These are phyloP conservation scores for Oscheius sp. DNA, from an alignment of 2,888 invertebrate species.

Conservation along the genomic window DNA sequence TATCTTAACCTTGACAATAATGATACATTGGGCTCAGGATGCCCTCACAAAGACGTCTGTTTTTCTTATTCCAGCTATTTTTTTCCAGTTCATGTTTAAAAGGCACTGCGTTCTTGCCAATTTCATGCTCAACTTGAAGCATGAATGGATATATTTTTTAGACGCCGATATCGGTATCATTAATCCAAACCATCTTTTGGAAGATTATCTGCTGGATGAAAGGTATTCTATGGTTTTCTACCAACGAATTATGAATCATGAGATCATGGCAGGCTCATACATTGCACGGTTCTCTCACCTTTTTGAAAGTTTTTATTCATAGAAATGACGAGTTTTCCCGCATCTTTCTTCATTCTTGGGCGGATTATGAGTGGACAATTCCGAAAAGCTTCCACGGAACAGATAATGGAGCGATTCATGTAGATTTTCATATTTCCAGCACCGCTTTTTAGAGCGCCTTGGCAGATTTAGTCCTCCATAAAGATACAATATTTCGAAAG, in stretches of 20 bases:
- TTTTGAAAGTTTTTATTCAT: not conserved
- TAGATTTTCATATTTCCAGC: not conserved
- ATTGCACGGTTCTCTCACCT: slow-evolving; percentile 42
- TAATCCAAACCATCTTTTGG: slow-evolving; percentile 53
- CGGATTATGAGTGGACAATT: slow-evolving; percentile 39
- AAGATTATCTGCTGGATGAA: slow-evolving; percentile 43
- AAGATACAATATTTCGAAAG: not conserved
- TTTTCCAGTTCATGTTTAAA: slow-evolving; percentile 50
- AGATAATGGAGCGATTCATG: slow-evolving; percentile 54
- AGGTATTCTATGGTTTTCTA: slow-evolving; percentile 52
- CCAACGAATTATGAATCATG: slow-evolving; percentile 65
- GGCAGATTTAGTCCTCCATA: slow-evolving; percentile 34
- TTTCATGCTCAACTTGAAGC: slow-evolving; percentile 15
- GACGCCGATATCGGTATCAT: slow-evolving; percentile 53
- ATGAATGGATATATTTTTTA: slow-evolving; percentile 45
- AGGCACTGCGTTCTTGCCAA: slow-evolving; percentile 45
- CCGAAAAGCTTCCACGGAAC: slow-evolving; percentile 50
- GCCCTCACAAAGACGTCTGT: slow-evolving; percentile 46
- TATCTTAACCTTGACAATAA: not conserved
- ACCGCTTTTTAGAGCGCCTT: slow-evolving; percentile 40
- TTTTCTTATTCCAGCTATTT: not conserved
- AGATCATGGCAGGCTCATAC: slow-evolving; percentile 66
- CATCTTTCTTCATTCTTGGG: slow-evolving; percentile 42
- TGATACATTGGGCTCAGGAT: slow-evolving; percentile 5
- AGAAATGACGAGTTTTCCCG: slow-evolving; percentile 36